Percentiles rank a stretch among this genome's conserved stretches.
Evolutionary conservation across 2,888 invertebrate genomes (phyloP).

Genomic region (Belgica antarctica): DNA sequence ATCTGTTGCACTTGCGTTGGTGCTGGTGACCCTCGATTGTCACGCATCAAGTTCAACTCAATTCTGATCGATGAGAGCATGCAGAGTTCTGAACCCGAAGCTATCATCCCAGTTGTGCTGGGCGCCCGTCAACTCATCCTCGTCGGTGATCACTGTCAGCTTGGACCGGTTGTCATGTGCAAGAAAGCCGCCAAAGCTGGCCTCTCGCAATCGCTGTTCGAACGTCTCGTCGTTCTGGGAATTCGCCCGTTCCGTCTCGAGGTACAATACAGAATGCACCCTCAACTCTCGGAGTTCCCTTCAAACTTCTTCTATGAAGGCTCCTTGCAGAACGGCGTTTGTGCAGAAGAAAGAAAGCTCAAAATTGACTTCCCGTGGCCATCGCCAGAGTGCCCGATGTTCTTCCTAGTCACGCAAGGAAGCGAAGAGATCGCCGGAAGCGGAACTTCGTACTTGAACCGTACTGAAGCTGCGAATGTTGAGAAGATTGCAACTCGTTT

Average conservation of each 20-base stretch:
- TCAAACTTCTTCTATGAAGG: conserved; percentile 99
- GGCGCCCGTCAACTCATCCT: conserved; percentile 96
- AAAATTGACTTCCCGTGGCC: conserved; percentile 99
- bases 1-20: conserved; percentile 99
- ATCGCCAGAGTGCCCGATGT: conserved; percentile 92
- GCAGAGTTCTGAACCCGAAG: conserved; percentile 96
- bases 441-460: conserved; percentile 96
- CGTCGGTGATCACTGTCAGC: conserved; percentile 98
- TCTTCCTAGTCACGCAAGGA: conserved; percentile 97
- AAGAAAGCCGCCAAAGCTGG: conserved; percentile 98
- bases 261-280: conserved; percentile 99
- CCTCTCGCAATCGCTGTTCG: conserved; percentile 94
- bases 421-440: conserved; percentile 99
- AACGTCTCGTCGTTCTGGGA: conserved; percentile 93
- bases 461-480: conserved; percentile 97
- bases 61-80: conserved; percentile 97
- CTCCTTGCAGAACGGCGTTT: conserved; percentile 97
- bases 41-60: conserved; percentile 89
- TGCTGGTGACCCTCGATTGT: conserved; percentile 93
- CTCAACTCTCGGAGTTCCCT: conserved; percentile 94
- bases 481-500: conserved; percentile 97
- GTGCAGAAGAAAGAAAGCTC: conserved; percentile 89
- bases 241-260: conserved; percentile 95
- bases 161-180: conserved; percentile 97
- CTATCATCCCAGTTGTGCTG: conserved; percentile 97